Base-by-base conservation (phyloP, 2,113 vertebrate genomes). In the Myodes glareolus region DNA sequence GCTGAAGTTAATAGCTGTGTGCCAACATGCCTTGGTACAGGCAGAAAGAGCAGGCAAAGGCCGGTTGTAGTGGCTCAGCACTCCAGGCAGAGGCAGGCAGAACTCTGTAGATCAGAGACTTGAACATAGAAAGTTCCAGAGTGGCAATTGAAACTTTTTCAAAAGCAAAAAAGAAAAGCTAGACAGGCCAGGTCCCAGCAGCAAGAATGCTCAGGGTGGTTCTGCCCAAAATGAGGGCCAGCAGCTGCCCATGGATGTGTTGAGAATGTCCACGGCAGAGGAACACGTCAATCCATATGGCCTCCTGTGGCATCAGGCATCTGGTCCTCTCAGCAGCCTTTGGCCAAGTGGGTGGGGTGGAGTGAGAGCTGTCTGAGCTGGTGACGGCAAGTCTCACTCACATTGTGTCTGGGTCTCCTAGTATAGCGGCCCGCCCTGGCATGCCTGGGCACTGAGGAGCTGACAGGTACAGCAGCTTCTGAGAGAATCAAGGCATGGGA, bases 351-450 rank as follows among this genome's bases (percentile, higher is more conserved):
- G 19, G 52, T 14, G 65, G 25, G n/a, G 14, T 21, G 55, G 85
- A n/a, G 52, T 47, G n/a, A 25, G 23, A 45, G 82, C 94, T 76
- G 76, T 95, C 87, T 86, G 78, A 67, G 76, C 77, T 27, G 67
- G n/a, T 90, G 76, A 78, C 65, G 72, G 76, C 72, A 88, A 76
- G 55, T 31, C 47, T 94, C 89, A 25, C 80, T 90, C 72, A n/a
- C 1, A 2, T 8, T 2, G 7, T 63, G 73, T 91, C 91, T 78
- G 67, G 76, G 87, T 92, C 82, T 90, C 90, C 77, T 39, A 29
- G 52, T n/a, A 82, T 52, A 36, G 33, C 42, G 31, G 81, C 58
- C 93, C 0, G 5, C 86, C 89, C 72, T 55, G 87, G 94, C 21
- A 25, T 58, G 92, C 87, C 78, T 23, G 39, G 61, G 82, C 61